A percentile compares a stretch with the other conserved stretches of the same genome.
Conservation (phyloP, 1,140 invertebrate species). For the Thalassaphorura encarpata region DNA sequence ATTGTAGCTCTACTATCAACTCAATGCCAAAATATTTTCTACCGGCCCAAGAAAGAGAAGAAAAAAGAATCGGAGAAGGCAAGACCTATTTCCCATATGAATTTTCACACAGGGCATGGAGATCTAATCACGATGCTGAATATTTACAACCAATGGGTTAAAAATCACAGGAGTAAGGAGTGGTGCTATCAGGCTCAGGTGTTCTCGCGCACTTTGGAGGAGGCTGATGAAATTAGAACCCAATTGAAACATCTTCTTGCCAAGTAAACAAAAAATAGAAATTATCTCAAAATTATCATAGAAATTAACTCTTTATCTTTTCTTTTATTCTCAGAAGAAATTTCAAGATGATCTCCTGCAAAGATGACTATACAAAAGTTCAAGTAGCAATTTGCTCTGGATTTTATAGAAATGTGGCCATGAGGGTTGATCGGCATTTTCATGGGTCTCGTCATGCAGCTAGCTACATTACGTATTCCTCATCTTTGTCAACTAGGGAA, state of each 20-base stretch:
- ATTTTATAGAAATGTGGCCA: constrained; percentile 97
- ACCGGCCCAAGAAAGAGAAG: constrained; percentile 91
- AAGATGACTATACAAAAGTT: constrained; percentile 86
- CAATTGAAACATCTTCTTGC: constrained; percentile 94
- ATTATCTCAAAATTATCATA: too few relatives aligned
- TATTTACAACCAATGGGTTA: constrained; percentile 99
- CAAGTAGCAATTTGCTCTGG: constrained; percentile 99
- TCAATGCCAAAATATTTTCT: constrained; percentile 99
- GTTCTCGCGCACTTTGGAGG: constrained; percentile 89
- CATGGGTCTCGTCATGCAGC: too few relatives aligned
- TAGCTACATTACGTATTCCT: constrained; percentile 98
- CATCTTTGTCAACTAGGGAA: constrained; percentile 94
- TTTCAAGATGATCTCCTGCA: constrained; percentile 91
- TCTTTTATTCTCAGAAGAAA: constrained; percentile 62
- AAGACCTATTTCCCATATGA: too few relatives aligned
- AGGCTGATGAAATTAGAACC: constrained; percentile 97
- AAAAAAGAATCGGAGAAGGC: constrained; percentile 97
- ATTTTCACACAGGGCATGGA: constrained; percentile 97
- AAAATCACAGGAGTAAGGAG: constrained; percentile 96
- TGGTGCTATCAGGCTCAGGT: constrained; percentile 99
- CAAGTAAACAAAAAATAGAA: too few relatives aligned
- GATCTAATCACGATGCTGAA: constrained; percentile 96
- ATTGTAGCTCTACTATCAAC: constrained; percentile 99
- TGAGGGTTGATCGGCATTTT: too few relatives aligned
- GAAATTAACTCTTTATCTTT: too few relatives aligned